These are phyloP conservation scores for Acronicta aceris DNA, from an alignment of 2,888 invertebrate genomes.

Conservation along the genomic window DNA sequence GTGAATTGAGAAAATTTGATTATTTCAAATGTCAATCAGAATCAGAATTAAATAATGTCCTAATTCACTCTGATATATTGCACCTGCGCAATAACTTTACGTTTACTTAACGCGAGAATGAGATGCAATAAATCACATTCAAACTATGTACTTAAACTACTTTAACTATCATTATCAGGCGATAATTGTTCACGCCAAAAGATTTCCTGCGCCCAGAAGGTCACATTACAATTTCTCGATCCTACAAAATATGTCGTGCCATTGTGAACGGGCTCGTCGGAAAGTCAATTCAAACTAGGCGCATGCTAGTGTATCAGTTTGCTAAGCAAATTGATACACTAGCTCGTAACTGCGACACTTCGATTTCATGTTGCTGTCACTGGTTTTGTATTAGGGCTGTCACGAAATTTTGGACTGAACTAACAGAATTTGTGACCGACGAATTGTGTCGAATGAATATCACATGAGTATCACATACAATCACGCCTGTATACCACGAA, in stretches of 20 bases:
- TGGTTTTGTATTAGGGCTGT: slow-evolving; percentile 4
- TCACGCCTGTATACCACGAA: too few species aligned
- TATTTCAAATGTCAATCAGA: too few species aligned
- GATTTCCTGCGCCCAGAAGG: background rate
- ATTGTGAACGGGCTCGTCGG: background rate
- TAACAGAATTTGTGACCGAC: background rate
- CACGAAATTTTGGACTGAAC: background rate
- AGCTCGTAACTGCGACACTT: slow-evolving; percentile 21
- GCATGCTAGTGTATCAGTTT: slow-evolving; percentile 31
- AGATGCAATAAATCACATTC: too few species aligned
- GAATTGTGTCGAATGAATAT: background rate
- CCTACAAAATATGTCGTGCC: background rate
- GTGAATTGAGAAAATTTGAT: too few species aligned
- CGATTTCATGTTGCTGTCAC: slow-evolving; percentile 18
- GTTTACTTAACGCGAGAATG: too few species aligned
- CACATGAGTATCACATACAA: too few species aligned
- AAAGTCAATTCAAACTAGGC: slow-evolving; percentile 24
- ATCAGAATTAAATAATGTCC: too few species aligned
- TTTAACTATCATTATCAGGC: too few species aligned
- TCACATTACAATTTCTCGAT: background rate
- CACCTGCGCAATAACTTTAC: too few species aligned
- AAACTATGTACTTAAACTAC: too few species aligned
- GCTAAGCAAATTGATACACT: slow-evolving; percentile 42
- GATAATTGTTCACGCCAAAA: background rate
- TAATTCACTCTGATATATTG: too few species aligned